Base-by-base conservation (phyloP, 1,140 invertebrate genomes). In the Bilobella aurantiaca region DNA sequence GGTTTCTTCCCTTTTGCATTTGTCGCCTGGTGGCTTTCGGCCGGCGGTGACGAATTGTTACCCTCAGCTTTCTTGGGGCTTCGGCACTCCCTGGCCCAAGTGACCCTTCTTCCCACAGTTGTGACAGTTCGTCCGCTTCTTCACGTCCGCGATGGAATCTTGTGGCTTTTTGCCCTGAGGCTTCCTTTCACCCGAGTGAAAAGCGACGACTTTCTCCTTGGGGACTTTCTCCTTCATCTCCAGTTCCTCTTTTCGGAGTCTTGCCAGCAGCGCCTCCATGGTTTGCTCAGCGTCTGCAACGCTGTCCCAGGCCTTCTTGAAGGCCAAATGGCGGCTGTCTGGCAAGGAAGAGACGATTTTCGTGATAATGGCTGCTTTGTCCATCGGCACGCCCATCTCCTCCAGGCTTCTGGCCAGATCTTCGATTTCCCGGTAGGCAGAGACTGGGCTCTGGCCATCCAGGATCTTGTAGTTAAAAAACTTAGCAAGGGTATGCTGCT, bases 301-400 rank as follows among this genome's bases (percentile, higher is more conserved):
- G 32, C 59, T 34, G 64, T 65, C 57, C 64, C 64, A 65, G 16
- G 64, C 64, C 27, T 59, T 65, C 30, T 61, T 60, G 28, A 65
- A 65, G 12, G 59, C 59, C 25, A 62, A 18, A 28, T 47, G 29
- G 23, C 29, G 5, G 2, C 14, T 18, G 30, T 58, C 57, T 12
- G 57, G 59, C 2, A 37, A 25, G 14, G 5, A 29, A 5, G 59
- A 62, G 3, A 62, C 59, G 21, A 46, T 62, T 37, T 46, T 46
- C 28, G 31, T 34, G 23, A 37, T 29, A 2, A 31, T 21, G 12
- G 57, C 29, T 12, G 23, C 16, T 23, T 58, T 23, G 23, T 29
- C 57, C 57, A 58, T 58, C 25, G 49, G 27, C 2, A 64, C 42
- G 2, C 62, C 61, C 14, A 67, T 49, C 28, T 67, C 60, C 2